phyloP scores from a whole-genome alignment of 2,888 invertebrate genomes.

The Drymonia ruficornis region DNA sequence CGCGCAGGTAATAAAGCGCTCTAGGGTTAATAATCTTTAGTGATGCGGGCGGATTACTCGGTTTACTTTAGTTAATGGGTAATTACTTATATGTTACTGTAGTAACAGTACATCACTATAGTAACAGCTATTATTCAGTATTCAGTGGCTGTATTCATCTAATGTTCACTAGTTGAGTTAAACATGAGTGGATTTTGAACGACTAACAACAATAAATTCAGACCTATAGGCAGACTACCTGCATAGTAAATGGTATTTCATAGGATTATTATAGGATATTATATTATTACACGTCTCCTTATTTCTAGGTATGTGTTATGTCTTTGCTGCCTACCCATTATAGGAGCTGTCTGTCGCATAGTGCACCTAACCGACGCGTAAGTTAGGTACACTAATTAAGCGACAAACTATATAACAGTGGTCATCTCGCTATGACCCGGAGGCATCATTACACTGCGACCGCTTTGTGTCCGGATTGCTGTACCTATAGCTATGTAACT shows the following conservation, averaged over 20 bases:
- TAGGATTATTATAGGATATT: too few relatives aligned
- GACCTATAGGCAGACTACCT: too few relatives aligned
- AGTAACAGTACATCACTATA: slow-evolving; percentile 15
- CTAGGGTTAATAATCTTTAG: slow-evolving; percentile 59
- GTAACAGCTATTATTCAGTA: not conserved
- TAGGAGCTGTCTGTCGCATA: too few relatives aligned
- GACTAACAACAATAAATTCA: too few relatives aligned
- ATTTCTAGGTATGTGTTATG: too few relatives aligned
- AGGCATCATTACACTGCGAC: slow-evolving; percentile 40
- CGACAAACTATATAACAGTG: slow-evolving; percentile 28
- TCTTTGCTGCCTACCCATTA: not conserved
- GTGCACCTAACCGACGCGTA: slow-evolving; percentile 2
- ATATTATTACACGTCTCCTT: too few relatives aligned
- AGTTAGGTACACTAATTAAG: slow-evolving; percentile 36
- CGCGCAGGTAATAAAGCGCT: slow-evolving; percentile 70
- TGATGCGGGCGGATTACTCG: slow-evolving; percentile 40
- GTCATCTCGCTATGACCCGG: slow-evolving; percentile 27
- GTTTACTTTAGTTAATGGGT: slow-evolving; percentile 35
- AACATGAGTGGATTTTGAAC: too few relatives aligned
- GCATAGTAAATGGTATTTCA: too few relatives aligned
- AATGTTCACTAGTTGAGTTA: too few relatives aligned
- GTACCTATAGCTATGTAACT: not conserved
- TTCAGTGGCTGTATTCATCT: not conserved
- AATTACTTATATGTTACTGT: slow-evolving; percentile 29
- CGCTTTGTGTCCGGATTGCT: slow-evolving; percentile 18